Percentiles rank a stretch among this genome's conserved stretches.
These are phyloP conservation scores for Agrilus cyanescens DNA, from an alignment of 2,888 invertebrate species.

Conservation along the genomic window DNA sequence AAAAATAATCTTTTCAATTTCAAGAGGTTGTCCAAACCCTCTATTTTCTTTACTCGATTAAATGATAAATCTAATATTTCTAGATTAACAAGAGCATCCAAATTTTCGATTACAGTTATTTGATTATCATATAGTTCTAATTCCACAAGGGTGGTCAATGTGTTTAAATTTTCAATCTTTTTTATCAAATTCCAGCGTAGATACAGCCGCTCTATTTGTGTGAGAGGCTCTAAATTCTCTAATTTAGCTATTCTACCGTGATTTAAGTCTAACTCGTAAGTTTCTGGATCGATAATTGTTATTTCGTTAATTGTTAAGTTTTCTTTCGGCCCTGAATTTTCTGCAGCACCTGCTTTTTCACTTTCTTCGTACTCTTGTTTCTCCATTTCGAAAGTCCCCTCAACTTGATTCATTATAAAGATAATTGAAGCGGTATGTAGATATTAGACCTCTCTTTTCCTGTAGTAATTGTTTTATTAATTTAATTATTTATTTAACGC, in stretches of 20 bases:
- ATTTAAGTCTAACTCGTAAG: conserved; percentile 73
- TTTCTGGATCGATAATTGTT: conserved; percentile 52
- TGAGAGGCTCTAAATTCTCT: conserved; percentile 69
- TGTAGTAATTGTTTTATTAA: too few relatives aligned
- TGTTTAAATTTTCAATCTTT: conserved; percentile 79
- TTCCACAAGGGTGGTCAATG: conserved; percentile 66
- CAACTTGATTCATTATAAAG: too few relatives aligned
- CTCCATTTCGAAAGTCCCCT: too few relatives aligned
- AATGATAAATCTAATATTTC: conserved; percentile 89
- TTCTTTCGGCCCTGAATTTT: conserved; percentile 13
- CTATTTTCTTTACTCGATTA: conserved; percentile 81
- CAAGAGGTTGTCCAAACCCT: conserved; percentile 61
- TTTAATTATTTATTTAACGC: too few relatives aligned
- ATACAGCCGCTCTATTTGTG: conserved; percentile 65
- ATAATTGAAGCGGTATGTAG: too few relatives aligned
- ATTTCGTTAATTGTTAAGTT: conserved; percentile 44
- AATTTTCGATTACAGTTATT: conserved; percentile 80
- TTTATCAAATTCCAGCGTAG: conserved; percentile 93
- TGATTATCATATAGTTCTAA: conserved; percentile 97
- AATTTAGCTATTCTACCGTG: conserved; percentile 78
- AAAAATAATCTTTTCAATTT: conserved; percentile 77
- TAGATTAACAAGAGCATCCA: conserved; percentile 76
- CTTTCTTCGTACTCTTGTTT: too few relatives aligned
- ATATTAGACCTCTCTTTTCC: too few relatives aligned
- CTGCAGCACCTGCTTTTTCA: too few relatives aligned